phyloP scores from a whole-genome alignment of 2,888 invertebrate genomes.

The Amiota minor region DNA sequence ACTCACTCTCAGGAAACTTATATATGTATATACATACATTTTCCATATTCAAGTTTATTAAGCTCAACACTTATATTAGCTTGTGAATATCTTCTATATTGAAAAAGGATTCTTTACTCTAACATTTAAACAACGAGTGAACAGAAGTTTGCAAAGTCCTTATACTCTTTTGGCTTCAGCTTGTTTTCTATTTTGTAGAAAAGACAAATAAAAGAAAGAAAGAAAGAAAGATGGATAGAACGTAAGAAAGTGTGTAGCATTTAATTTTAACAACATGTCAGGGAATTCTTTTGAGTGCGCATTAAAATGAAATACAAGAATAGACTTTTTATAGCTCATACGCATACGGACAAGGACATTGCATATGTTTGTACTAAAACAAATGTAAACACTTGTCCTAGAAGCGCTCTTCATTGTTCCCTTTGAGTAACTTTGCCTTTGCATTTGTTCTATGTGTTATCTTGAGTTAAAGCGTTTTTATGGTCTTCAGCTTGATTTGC shows the following conservation, averaged over 20 bases:
- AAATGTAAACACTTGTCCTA: constrained; percentile 12
- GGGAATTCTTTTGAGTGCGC: constrained; percentile 66
- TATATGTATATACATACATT: not conserved
- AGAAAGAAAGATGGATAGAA: constrained; percentile 11
- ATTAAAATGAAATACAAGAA: constrained; percentile 51
- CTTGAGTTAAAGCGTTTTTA: constrained; percentile 5
- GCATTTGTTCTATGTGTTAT: not conserved
- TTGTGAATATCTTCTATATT: not conserved
- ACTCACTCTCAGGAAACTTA: not conserved
- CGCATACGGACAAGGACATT: constrained; percentile 3
- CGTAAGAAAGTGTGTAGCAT: constrained; percentile 46
- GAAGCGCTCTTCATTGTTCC: no score
- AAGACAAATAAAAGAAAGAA: constrained; percentile 11
- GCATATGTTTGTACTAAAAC: not conserved
- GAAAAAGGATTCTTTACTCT: not conserved
- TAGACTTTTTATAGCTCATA: constrained; percentile 23
- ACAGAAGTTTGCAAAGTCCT: not conserved
- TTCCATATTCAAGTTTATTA: constrained; percentile 1
- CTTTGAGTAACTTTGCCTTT: no score
- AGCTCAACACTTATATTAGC: constrained; percentile 5
- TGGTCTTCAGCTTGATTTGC: constrained; percentile 11
- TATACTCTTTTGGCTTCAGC: no score
- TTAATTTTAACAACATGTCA: constrained; percentile 70
- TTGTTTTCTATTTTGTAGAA: not conserved
- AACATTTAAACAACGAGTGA: not conserved